phyloP scores from a whole-genome alignment of 1,140 invertebrate species.

The Pogonognathellus flavescens region DNA sequence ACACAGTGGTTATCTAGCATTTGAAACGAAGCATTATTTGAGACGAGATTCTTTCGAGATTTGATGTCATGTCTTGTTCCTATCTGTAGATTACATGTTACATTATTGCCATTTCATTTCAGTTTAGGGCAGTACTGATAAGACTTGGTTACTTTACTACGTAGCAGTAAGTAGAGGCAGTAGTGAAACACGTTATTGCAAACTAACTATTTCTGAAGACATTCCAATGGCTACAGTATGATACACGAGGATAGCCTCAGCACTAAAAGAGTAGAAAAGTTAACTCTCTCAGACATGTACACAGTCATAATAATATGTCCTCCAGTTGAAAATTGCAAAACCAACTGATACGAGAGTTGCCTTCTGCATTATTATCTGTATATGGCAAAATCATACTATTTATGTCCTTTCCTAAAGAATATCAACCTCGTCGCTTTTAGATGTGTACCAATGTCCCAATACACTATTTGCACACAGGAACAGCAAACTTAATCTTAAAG shows the following conservation, averaged over 20 bases:
- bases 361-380: not conserved
- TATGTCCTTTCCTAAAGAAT: too few relatives aligned
- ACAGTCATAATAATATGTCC: not conserved
- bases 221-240: not conserved
- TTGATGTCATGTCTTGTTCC: not conserved
- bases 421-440: too few relatives aligned
- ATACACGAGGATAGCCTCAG: not conserved
- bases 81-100: not conserved
- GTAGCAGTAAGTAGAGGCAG: too few relatives aligned
- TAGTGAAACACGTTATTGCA: not conserved
- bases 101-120: not conserved
- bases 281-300: not conserved
- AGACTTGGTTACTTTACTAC: not conserved
- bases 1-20: too few relatives aligned
- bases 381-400: too few relatives aligned
- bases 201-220: constrained; percentile 5
- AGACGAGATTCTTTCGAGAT: constrained; percentile 4
- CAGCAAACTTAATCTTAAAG: too few relatives aligned
- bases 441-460: too few relatives aligned
- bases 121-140: not conserved
- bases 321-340: constrained; percentile 1
- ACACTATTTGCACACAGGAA: too few relatives aligned
- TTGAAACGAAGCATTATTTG: too few relatives aligned
- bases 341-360: not conserved
- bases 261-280: not conserved